These are phyloP conservation scores for Drymodes brunneopygia DNA, from an alignment of 2,113 vertebrate genomes.

Conservation along the genomic window DNA sequence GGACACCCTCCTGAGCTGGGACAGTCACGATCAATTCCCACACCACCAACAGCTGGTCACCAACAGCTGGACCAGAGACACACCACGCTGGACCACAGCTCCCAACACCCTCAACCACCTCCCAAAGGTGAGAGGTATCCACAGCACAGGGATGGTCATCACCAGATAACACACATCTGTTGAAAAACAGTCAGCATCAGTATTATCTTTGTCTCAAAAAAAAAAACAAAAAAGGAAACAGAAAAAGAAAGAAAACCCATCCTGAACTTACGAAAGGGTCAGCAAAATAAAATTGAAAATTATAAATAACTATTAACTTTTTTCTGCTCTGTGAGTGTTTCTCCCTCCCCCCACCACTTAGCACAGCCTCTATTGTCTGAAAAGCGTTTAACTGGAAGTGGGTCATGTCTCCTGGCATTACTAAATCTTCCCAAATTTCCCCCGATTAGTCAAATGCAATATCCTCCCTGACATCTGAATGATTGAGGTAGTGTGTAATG, in stretches of 20 bases:
- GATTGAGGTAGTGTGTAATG: constrained; percentile 36
- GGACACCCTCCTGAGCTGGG: not conserved
- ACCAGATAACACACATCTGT: not conserved
- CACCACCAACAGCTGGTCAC: not conserved
- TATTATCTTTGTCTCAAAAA: not conserved
- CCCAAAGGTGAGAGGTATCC: not conserved
- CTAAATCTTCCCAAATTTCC: constrained; percentile 53
- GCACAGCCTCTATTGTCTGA: not conserved
- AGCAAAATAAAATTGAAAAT: not conserved
- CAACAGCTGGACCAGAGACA: not conserved
- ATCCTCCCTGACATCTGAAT: constrained; percentile 16
- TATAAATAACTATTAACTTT: not conserved
- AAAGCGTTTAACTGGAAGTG: constrained; percentile 45
- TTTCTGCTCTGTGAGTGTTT: not conserved
- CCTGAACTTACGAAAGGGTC: not conserved
- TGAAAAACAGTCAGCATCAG: not conserved
- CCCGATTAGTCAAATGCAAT: constrained; percentile 40
- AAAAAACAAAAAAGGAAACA: not conserved
- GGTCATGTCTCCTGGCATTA: constrained; percentile 62
- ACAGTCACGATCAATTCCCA: not conserved
- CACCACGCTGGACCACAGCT: not conserved
- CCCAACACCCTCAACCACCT: not conserved
- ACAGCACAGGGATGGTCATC: accelerated
- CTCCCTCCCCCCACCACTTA: not conserved
- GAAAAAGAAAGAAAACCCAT: not conserved